Evolutionary conservation across 2,888 invertebrate genomes (phyloP), one percentile per base, ranked within the genome.

Genomic region (Caenorhabditis sp.): DNA sequence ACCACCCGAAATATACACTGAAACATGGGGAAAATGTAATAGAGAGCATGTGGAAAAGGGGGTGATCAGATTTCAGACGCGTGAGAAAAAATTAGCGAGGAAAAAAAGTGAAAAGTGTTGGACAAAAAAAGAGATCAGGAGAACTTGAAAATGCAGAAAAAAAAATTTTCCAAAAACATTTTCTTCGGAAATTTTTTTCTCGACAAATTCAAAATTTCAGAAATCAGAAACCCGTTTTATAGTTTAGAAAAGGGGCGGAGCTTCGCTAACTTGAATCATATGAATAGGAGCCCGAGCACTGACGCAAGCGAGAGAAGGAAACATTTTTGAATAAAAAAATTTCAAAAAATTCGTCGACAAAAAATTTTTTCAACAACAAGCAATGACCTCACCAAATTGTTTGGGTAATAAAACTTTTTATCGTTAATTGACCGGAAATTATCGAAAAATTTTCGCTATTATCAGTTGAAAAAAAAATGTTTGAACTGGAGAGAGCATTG

Each of bases 351-450:
- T 26, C 12, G 56, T 16, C 19, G 56, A 35, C 28, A 56, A 12
- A 28, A 35, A 58, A 58, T 35, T 58, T 58, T 35, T 31, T 58
- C 28, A 28, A 56, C n/a, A n/a, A 44, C 44, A 35, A 35, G 31
- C 44, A 44, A 44, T 44, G n/a, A 14, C 44, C 44, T 44, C 31
- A 35, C 31, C 31, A 35, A 35, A 35, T 38, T 38, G 6, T 38
- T 38, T 5, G 2, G 61, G 24, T 61, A 61, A 41, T 1, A 16
- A 19, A n/a, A 58, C 8, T 47, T 19, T 47, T 47, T 2, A 26
- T 5, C 7, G 14, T 58, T 31, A 22, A 47, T n/a, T 63, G 63
- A 63, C 63, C 63, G 44, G 47, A 44, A 61, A 61, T 47, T 47
- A 6, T 38, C 12, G 12, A 10, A 6, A 10, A 4, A 58, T 31